Evolutionary conservation across 2,888 invertebrate species (phyloP).

Genomic region (Brachypalpus laphriformis): DNA sequence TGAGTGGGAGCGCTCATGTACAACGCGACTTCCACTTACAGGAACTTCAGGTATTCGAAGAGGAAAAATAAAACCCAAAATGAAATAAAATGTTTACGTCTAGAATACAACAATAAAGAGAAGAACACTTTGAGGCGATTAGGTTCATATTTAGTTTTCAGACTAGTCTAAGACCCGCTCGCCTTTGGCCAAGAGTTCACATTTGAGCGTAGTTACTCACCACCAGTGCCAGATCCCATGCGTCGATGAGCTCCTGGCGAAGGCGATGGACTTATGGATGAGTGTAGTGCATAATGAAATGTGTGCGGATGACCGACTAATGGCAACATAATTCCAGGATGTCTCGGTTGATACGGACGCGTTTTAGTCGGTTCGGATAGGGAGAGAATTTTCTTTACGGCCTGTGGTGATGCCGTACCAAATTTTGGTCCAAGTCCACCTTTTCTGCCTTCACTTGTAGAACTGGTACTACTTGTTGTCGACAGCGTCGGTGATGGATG

Average conservation of each 20-base stretch:
- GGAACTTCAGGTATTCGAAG: conserved; percentile 75
- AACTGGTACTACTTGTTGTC: conserved; percentile 95
- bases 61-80: conserved; percentile 53
- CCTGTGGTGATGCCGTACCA: conserved; percentile 96
- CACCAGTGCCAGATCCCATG: conserved; percentile 84
- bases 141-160: not conserved
- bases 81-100: conserved; percentile 1
- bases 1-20: conserved; percentile 95
- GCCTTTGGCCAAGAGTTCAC: not conserved
- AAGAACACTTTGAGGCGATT: not conserved
- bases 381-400: conserved; percentile 96
- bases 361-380: conserved; percentile 95
- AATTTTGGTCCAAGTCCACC: conserved; percentile 86
- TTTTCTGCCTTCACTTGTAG: conserved; percentile 90
- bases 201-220: conserved; percentile 75
- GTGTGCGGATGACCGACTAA: conserved; percentile 83
- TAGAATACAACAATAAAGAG: not conserved
- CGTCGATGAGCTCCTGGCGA: conserved; percentile 85
- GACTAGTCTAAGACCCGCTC: not conserved
- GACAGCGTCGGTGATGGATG: conserved; percentile 97
- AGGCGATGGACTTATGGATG: conserved; percentile 81
- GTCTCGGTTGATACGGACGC: conserved; percentile 93
- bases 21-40: conserved; percentile 84
- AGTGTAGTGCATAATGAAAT: conserved; percentile 75
- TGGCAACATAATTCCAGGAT: conserved; percentile 86